Evolutionary conservation across 35 echinoderm and acorn worm species (phyloP), one percentile per base, ranked within the genome.

Genomic region (Lytechinus pictus): DNA sequence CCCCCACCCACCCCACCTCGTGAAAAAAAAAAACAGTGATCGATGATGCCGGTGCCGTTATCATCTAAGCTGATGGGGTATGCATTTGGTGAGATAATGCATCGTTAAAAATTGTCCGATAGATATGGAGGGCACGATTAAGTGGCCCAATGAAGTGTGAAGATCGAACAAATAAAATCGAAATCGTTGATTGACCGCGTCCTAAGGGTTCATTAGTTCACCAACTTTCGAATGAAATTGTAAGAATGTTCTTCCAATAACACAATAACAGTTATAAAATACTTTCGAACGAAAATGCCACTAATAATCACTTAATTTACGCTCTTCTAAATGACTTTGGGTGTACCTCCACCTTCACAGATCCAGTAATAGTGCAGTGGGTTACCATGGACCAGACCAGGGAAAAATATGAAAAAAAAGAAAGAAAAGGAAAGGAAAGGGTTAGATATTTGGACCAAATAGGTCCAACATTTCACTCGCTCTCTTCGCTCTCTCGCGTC

Each of bases 31-130:
- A 66, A 66, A 58, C 8, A 58, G 56, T 19, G 16, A 79, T 79
- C 66, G 66, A 79, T 79, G 66, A 0, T 3, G 7, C 66, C n/a
- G 66, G 66, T 79, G 66, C 19, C 66, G 21, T 24, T 19, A 79
- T 24, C 33, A 79, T 79, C 4, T 13, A 79, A n/a, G 66, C 66
- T n/a, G 66, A 24, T 79, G 66, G n/a, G 21, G n/a, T 16, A 24
- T 79, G 66, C 66, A 19, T 79, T 79, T 79, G 66, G 66, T 79
- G 66, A 19, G 66, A 79, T 79, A 79, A 79, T 79, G 66, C 66
- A 16, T 16, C 66, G 66, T 16, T 79, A 79, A 16, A n/a, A 79
- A 1, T n/a, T n/a, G 19, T 79, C 19, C 66, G n/a, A 71, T 5
- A 14, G 6, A 79, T 79, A 7, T 79, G 66, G n/a, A 79, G 66